These are phyloP conservation scores for Onthophagus sagittarius DNA, from an alignment of 2,888 invertebrate genomes.

Conservation along the genomic window DNA sequence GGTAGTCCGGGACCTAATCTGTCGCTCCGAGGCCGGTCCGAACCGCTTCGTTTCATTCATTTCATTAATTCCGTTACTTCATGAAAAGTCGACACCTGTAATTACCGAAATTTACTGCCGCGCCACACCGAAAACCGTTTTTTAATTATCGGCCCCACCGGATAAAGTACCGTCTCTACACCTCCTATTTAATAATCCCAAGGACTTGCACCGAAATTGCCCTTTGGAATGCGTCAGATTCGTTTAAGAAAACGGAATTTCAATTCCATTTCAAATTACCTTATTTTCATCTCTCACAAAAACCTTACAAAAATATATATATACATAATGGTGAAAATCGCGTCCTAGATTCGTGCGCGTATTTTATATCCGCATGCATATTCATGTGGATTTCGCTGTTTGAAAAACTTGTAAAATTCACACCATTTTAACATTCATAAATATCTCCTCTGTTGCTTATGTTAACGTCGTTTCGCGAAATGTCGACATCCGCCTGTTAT, in stretches of 20 bases:
- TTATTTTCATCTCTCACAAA: too few relatives aligned
- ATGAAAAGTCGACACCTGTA: conserved; percentile 20
- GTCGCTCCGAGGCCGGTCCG: not conserved
- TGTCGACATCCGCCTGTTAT: not conserved
- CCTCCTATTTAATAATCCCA: not conserved
- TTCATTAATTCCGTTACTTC: conserved; percentile 17
- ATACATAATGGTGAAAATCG: too few relatives aligned
- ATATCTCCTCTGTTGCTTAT: not conserved
- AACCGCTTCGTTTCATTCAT: conserved; percentile 3
- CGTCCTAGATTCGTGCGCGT: not conserved
- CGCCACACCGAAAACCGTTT: conserved; percentile 17
- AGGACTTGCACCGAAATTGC: conserved; percentile 8
- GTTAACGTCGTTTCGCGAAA: not conserved
- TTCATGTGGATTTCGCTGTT: not conserved
- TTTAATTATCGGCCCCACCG: conserved; percentile 14
- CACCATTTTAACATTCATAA: not conserved
- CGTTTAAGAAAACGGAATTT: not conserved
- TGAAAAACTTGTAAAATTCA: not conserved
- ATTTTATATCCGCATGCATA: not conserved
- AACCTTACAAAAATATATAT: too few relatives aligned
- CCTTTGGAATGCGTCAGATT: conserved; percentile 2
- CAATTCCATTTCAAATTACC: too few relatives aligned
- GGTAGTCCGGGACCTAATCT: conserved; percentile 10
- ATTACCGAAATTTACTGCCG: conserved; percentile 20
- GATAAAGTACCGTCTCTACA: not conserved